Percentiles rank a stretch among this genome's conserved stretches.
These are phyloP conservation scores for Ceryle rudis DNA, from an alignment of 2,797 vertebrate species.

Conservation along the genomic window DNA sequence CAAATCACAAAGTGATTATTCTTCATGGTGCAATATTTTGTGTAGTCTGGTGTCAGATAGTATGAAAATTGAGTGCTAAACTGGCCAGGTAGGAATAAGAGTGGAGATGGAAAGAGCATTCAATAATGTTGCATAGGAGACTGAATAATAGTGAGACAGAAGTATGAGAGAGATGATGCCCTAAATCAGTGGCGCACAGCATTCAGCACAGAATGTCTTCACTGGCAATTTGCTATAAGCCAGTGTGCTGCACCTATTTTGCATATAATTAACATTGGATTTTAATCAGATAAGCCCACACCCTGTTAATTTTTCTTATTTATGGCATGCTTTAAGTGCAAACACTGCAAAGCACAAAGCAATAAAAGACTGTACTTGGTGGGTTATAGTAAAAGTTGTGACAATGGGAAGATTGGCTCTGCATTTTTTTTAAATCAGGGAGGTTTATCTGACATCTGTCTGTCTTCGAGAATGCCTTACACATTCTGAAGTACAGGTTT, in stretches of 20 bases:
- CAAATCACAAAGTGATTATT: background rate
- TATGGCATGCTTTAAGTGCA: background rate
- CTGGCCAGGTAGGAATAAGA: background rate
- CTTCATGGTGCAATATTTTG: background rate
- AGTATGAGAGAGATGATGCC: background rate
- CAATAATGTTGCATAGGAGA: background rate
- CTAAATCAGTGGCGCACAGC: background rate
- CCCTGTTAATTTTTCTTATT: background rate
- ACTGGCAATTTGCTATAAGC: background rate
- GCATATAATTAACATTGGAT: background rate
- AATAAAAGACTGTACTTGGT: background rate
- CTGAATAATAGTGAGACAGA: background rate
- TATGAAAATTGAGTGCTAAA: background rate
- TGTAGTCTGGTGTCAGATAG: background rate
- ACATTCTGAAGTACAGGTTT: background rate
- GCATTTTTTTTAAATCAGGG: background rate
- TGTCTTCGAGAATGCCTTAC: background rate
- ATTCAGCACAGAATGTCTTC: background rate
- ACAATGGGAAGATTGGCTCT: background rate
- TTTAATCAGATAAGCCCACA: conserved; percentile 11
- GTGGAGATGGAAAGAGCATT: background rate
- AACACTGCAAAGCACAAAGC: background rate
- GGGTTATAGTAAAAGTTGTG: background rate
- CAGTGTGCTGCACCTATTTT: background rate
- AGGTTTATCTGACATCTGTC: background rate